These are phyloP conservation scores for Gobio occitaniae DNA, from an alignment of 2,797 vertebrate species.

Conservation along the genomic window DNA sequence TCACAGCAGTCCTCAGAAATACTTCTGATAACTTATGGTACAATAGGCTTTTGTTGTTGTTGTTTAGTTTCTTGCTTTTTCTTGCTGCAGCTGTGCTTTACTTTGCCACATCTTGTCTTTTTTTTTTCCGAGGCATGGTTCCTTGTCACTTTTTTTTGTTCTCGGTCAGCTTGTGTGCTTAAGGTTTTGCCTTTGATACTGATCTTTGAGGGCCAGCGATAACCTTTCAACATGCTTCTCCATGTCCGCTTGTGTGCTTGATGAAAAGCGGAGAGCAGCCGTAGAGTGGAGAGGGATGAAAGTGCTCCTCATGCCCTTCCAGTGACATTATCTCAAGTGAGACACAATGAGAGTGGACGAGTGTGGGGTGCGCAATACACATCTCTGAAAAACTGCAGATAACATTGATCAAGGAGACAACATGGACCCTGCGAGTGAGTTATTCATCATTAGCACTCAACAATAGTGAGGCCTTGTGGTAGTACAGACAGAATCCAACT, in stretches of 20 bases:
- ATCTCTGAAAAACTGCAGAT: conserved; percentile 64
- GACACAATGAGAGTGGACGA: conserved; percentile 70
- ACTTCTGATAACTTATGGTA: conserved; percentile 59
- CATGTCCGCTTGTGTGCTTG: conserved; percentile 67
- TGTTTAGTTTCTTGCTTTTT: conserved; percentile 4
- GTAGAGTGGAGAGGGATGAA: conserved; percentile 63
- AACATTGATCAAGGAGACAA: conserved; percentile 76
- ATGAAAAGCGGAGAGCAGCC: conserved; percentile 68
- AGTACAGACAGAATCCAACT: conserved; percentile 52
- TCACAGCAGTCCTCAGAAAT: conserved; percentile 58
- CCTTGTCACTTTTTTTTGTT: conserved; percentile 15
- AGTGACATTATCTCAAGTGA: conserved; percentile 77
- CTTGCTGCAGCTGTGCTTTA: conserved; percentile 22
- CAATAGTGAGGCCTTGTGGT: conserved; percentile 56
- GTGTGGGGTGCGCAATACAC: conserved; percentile 63
- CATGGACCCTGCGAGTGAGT: conserved; percentile 64
- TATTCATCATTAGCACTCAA: conserved; percentile 68
- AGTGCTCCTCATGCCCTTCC: conserved; percentile 69
- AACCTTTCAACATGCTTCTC: conserved; percentile 67
- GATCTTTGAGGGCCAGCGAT: conserved; percentile 64
- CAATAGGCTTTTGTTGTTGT: conserved; percentile 37
- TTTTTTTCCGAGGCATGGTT: not conserved
- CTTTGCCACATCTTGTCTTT: conserved; percentile 33
- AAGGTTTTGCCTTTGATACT: conserved; percentile 58
- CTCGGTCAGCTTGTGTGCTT: conserved; percentile 16